Base-by-base conservation (phyloP, 2,797 vertebrate genomes). In the Hybognathus amarus region DNA sequence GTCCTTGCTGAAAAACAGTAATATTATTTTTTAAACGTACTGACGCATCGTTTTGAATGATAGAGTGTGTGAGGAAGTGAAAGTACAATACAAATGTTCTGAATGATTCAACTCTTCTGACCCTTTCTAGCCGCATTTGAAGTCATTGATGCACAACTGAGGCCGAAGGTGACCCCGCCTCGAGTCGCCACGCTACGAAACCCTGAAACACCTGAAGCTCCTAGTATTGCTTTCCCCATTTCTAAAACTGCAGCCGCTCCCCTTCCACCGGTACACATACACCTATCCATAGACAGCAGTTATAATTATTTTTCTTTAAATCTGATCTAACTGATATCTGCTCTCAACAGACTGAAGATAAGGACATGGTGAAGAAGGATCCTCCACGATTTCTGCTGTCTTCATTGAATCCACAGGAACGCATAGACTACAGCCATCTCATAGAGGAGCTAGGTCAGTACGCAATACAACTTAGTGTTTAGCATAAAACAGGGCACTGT, bases 331-430 rank as follows among this genome's bases (percentile, higher is more conserved):
- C 18, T 77, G 0, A 8, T 87, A 87, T 38, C 83, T 90, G 20
- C 91, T 93, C 36, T 94, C 75, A 85, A 87, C 79, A 95, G 89
- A 52, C 30, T 30, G 91, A 92, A 90, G 92, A 94, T 50, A 38
- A 75, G 2, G 59, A 83, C 71, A 89, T 92, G 89, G 93, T 92
- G 85, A 83, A 89, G 73, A 92, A 92, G 89, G 92, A 94, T 56
- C 90, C 91, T 0, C 96, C 94, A 64, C 94, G 95, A 88, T 99
- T 99, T 89, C 97, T 98, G 92, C 91, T 99, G 83, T 99, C 98
- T 80, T 99, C 97, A 70, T 95, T 99, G 90, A 97, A 95, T 92
- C 97, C 97, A 87, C 97, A 99, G 91, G 98, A 99, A 87, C 96
- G 97, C 91, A 96, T 98, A 71, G 96, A 98, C 92, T 99, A 99